These are phyloP conservation scores for Pristionchus maxplancki DNA, from an alignment of 2,888 invertebrate species.

Conservation along the genomic window DNA sequence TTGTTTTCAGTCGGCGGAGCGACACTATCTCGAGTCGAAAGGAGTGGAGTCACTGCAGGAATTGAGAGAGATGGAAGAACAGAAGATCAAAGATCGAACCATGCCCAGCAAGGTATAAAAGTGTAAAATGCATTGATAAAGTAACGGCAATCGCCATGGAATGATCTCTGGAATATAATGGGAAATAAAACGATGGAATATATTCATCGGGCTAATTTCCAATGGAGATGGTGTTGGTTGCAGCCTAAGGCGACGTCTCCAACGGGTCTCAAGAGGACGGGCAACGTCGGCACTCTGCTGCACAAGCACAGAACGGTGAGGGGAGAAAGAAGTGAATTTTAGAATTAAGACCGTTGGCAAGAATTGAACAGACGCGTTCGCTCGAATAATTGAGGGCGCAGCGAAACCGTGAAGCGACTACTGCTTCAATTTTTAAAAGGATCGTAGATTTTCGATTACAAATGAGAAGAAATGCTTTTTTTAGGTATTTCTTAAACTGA, in stretches of 20 bases:
- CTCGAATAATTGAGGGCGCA: neutral
- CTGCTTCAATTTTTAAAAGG: no score
- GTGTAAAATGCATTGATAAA: neutral
- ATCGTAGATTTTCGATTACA: neutral
- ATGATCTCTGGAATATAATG: neutral
- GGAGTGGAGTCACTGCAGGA: constrained; percentile 58
- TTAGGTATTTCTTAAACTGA: no score
- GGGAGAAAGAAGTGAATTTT: neutral
- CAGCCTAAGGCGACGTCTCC: constrained; percentile 61
- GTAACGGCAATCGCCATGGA: no score
- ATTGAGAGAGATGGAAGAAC: constrained; percentile 54
- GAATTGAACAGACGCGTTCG: neutral
- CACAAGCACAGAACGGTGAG: constrained; percentile 69
- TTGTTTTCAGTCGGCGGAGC: constrained; percentile 57
- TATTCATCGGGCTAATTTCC: no score
- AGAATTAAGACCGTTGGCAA: neutral
- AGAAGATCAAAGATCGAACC: constrained; percentile 56
- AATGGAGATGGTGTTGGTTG: no score
- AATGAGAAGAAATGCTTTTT: neutral
- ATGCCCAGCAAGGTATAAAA: constrained; percentile 67
- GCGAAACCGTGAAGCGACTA: neutral
- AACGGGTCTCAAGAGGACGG: constrained; percentile 59
- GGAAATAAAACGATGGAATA: no score
- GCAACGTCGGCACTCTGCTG: constrained; percentile 75
- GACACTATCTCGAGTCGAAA: constrained; percentile 55